These are phyloP conservation scores for Melinaea menophilus DNA, from an alignment of 2,888 invertebrate species.

Conservation along the genomic window DNA sequence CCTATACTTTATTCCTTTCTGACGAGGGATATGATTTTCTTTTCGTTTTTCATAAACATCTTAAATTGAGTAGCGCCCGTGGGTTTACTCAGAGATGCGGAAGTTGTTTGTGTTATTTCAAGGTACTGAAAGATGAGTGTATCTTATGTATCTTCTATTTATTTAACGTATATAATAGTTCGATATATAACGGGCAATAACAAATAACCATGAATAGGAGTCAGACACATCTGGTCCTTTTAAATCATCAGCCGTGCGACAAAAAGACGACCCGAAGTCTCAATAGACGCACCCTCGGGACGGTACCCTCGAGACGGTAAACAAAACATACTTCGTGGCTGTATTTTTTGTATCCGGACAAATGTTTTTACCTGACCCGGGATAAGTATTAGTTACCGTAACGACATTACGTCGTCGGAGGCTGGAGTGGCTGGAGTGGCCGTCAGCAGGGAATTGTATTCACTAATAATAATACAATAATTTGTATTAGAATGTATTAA, in stretches of 20 bases:
- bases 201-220: not conserved
- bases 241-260: conserved; percentile 48
- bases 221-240: conserved; percentile 48
- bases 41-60: not conserved
- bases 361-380: conserved; percentile 37
- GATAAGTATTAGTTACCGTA: conserved; percentile 25
- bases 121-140: no score
- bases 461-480: no score
- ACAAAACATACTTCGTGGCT: conserved; percentile 32
- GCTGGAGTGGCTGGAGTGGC: no score
- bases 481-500: no score
- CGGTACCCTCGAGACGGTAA: conserved; percentile 22
- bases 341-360: conserved; percentile 34
- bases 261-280: conserved; percentile 44
- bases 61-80: not conserved
- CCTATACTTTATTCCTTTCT: conserved; percentile 14
- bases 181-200: no score
- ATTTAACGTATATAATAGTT: no score
- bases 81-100: not conserved
- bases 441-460: no score
- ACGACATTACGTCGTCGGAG: not conserved
- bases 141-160: no score
- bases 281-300: conserved; percentile 50
- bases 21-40: not conserved
- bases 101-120: not conserved